phyloP scores from a whole-genome alignment of 2,113 vertebrate species.

The Calcarius ornatus region DNA sequence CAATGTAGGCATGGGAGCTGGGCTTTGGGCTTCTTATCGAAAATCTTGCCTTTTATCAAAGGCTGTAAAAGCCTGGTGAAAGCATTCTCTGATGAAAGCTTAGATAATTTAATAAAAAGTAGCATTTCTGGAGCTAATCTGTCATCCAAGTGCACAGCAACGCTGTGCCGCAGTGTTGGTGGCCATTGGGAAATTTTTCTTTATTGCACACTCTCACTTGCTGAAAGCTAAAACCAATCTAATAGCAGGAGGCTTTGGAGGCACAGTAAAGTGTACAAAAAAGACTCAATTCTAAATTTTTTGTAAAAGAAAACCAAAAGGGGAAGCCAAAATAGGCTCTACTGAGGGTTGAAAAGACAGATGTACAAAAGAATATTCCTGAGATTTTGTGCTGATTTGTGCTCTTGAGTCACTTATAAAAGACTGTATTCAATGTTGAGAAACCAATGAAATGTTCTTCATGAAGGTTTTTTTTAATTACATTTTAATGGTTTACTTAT shows the following conservation, averaged over 20 bases:
- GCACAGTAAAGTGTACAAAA: neutral
- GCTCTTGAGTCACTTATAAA: neutral
- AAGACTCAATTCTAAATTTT: neutral
- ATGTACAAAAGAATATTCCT: neutral
- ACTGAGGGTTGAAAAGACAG: neutral
- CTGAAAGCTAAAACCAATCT: neutral
- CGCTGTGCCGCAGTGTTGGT: rapidly evolving
- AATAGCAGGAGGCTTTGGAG: constrained; percentile 27
- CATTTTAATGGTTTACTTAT: neutral
- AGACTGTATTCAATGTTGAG: neutral
- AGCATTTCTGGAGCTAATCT: constrained; percentile 22
- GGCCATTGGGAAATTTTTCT: neutral
- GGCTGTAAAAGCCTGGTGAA: neutral
- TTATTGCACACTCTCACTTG: neutral
- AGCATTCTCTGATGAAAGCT: neutral
- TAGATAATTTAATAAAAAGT: neutral
- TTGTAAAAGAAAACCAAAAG: neutral
- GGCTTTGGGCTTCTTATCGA: neutral
- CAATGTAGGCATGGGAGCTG: neutral
- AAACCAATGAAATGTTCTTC: neutral
- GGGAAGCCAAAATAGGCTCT: constrained; percentile 1
- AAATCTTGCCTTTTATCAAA: neutral
- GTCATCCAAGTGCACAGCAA: neutral
- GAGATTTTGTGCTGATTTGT: neutral
- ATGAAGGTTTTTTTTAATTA: neutral